These are phyloP conservation scores for Tetropium fuscum DNA, from an alignment of 2,888 invertebrate species.

Conservation along the genomic window DNA sequence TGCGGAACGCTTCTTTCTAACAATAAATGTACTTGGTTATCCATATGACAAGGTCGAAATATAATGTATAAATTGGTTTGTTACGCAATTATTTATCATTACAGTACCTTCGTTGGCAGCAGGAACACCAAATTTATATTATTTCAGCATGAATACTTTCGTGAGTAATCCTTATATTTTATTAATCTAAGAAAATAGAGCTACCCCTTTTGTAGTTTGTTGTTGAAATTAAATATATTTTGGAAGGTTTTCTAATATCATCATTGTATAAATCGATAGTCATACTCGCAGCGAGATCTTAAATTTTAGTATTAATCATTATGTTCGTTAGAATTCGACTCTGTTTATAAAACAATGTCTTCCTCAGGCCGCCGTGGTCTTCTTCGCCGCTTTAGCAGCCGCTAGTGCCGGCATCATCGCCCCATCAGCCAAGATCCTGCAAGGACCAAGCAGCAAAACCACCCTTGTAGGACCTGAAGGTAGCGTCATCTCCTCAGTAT, in stretches of 20 bases:
- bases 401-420: slow-evolving; percentile 36
- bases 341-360: too few species aligned
- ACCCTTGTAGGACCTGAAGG: slow-evolving; percentile 55
- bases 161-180: slow-evolving; percentile 10
- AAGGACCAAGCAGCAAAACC: slow-evolving; percentile 55
- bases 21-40: slow-evolving; percentile 2
- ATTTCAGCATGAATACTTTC: slow-evolving; percentile 20
- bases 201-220: too few species aligned
- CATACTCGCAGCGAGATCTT: too few species aligned
- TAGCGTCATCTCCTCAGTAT: slow-evolving; percentile 50
- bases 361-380: slow-evolving; percentile 39
- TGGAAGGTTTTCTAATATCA: too few species aligned
- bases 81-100: slow-evolving; percentile 22
- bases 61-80: slow-evolving; percentile 19
- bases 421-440: slow-evolving; percentile 39
- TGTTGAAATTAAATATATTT: too few species aligned
- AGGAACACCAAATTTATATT: background rate
- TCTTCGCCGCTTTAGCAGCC: slow-evolving; percentile 47
- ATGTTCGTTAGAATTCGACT: too few species aligned
- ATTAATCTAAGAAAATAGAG: too few species aligned
- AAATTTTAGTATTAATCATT: too few species aligned
- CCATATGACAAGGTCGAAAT: slow-evolving; percentile 19
- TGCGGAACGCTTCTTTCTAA: slow-evolving; percentile 23
- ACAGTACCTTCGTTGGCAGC: slow-evolving; percentile 8
- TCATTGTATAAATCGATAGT: too few species aligned